Conservation (phyloP, 2,797 vertebrate species). For the Halcyon leucocephala region DNA sequence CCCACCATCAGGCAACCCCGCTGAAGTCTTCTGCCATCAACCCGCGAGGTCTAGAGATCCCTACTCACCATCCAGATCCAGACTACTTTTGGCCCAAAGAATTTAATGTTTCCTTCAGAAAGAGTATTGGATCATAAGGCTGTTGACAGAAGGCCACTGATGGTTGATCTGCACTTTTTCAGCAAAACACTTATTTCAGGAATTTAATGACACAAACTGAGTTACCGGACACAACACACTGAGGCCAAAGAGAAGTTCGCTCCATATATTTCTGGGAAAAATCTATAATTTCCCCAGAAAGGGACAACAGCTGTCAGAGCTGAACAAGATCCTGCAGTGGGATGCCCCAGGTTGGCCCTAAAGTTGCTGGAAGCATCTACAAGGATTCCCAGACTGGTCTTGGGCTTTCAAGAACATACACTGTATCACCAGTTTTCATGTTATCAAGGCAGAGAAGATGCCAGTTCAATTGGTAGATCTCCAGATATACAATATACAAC, state of each 20-base stretch:
- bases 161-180: background rate
- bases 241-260: too few species aligned
- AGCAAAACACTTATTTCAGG: background rate
- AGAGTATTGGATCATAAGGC: background rate
- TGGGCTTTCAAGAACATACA: background rate
- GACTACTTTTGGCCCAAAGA: fast-evolving
- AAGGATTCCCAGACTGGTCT: background rate
- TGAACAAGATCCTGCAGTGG: background rate
- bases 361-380: background rate
- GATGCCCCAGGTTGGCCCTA: background rate
- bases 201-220: background rate
- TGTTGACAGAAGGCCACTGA: background rate
- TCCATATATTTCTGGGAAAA: background rate
- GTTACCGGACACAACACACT: fast-evolving
- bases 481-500: background rate
- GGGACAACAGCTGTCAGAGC: background rate
- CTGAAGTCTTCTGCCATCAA: background rate
- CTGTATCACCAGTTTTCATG: fast-evolving
- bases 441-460: background rate
- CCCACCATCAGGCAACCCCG: background rate
- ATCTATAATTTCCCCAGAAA: background rate
- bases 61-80: background rate
- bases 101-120: background rate
- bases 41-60: background rate
- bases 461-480: background rate